Evolutionary conservation across 2,797 vertebrate species (phyloP), one percentile per base, ranked within the genome.

Genomic region (Peromyscus melanophrys): DNA sequence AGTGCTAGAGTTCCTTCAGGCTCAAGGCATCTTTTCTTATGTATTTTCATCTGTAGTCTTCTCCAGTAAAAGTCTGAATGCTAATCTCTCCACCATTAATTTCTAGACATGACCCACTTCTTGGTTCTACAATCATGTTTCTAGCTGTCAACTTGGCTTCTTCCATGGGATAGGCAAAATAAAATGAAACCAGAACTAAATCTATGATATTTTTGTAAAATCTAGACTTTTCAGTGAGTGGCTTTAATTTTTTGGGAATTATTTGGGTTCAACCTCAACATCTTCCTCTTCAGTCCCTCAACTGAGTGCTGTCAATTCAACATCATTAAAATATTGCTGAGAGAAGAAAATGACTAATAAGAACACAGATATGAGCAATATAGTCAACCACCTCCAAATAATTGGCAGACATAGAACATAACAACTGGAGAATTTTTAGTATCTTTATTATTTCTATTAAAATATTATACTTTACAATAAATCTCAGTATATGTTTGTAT

Each of bases 1-100:
- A 5, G 4, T 69, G 37, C 21, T 61, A 43, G 40, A 49, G 25
- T 78, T 92, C 65, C 52, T 76, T n/a, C 17, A 49, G 49, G 17
- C 4, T 78, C 52, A n/a, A 61, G 55, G 11, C 4, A 1, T 7
- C 21, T 73, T 90, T 61, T 65, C 4, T 4, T 37, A 2, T 46
- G 3, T 65, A 12, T 6, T 34, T 89, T 37, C 27, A 31, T 40
- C 76, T 46, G 6, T 12, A 40, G 1, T 59, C 19, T 43, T 6
- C 37, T 40, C 29, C 3, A 31, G 49, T 34, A 1, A 1, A 46
- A 31, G 6, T 16, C 29, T 29, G 29, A 82, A 78, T 29, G 43
- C 16, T 3, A 16, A 0, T 52, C 34, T 94, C 63, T 63, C 31
- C 29, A 61, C 12, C 2, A 31, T 75, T 76, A 55, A 0, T 61